Percentiles rank a stretch among this genome's conserved stretches.
phyloP scores from a whole-genome alignment of 2,888 invertebrate species.

The Oscheius sp. region DNA sequence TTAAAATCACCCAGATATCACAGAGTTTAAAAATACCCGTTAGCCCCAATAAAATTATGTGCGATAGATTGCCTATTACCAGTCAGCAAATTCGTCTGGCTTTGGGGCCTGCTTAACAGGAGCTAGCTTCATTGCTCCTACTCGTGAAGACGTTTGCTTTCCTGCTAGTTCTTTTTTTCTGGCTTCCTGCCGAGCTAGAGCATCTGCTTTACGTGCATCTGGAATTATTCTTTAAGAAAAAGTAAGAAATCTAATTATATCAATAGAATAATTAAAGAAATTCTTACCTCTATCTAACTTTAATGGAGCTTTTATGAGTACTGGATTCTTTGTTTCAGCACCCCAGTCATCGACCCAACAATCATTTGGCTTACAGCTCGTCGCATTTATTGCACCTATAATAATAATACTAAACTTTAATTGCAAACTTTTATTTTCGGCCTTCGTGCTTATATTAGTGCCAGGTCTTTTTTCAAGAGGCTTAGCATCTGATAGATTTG shows the following conservation, averaged over 20 bases:
- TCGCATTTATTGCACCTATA: slow-evolving; percentile 1
- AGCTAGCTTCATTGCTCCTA: slow-evolving; percentile 56
- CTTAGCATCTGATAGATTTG: not conserved
- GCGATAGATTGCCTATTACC: slow-evolving; percentile 28
- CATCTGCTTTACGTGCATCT: slow-evolving; percentile 52
- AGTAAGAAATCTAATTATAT: too few species aligned
- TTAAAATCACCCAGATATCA: not conserved
- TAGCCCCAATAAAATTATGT: not conserved
- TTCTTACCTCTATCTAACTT: not conserved
- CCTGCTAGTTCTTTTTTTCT: slow-evolving; percentile 54
- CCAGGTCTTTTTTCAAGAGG: slow-evolving; percentile 3
- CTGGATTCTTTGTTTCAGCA: too few species aligned
- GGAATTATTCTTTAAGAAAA: too few species aligned
- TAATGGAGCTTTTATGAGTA: slow-evolving; percentile 9
- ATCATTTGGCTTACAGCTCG: too few species aligned
- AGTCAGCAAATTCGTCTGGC: slow-evolving; percentile 47
- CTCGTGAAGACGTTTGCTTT: slow-evolving; percentile 43
- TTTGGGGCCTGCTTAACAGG: slow-evolving; percentile 16
- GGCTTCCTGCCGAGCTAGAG: slow-evolving; percentile 55
- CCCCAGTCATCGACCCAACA: not conserved
- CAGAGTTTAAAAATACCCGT: not conserved
- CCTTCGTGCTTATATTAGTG: too few species aligned
- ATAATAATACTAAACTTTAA: not conserved
- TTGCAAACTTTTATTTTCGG: too few species aligned
- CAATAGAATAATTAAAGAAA: not conserved